Evolutionary conservation across 2,113 vertebrate genomes (phyloP).

Genomic region (Triplophysa tibetana): DNA sequence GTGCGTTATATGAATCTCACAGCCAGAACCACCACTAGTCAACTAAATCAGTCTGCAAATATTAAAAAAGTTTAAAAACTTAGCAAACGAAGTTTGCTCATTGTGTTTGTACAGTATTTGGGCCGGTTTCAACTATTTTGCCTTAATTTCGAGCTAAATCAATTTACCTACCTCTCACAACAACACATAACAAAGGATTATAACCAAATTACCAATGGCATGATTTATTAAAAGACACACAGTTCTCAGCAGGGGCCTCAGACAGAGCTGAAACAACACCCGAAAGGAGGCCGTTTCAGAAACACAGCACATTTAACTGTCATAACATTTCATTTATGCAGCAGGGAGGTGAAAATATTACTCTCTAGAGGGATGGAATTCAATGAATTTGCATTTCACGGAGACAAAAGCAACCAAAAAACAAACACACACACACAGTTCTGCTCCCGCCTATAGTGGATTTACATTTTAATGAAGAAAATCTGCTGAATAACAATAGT

Average conservation of each 20-base stretch:
- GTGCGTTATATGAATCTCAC: background rate
- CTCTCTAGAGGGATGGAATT: background rate
- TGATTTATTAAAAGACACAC: background rate
- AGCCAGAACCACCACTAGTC: no score
- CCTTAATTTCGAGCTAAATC: no score
- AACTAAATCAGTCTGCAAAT: no score
- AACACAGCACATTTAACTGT: slow-evolving; percentile 14
- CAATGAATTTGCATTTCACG: slow-evolving; percentile 1
- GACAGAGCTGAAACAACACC: background rate
- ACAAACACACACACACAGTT: background rate
- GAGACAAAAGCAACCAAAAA: background rate
- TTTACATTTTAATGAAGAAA: slow-evolving; percentile 28
- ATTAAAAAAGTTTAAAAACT: no score
- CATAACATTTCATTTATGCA: slow-evolving; percentile 22
- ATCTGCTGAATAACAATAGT: background rate
- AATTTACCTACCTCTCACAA: background rate
- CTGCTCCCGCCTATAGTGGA: background rate
- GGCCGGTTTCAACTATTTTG: no score
- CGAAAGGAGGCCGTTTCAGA: background rate
- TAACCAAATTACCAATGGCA: background rate
- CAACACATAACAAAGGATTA: background rate
- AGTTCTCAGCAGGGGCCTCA: background rate
- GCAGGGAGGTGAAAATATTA: background rate
- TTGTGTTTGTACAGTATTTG: no score
- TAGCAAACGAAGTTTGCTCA: no score